phyloP scores from a whole-genome alignment of 2,797 vertebrate genomes.

The Protosalanx chinensis region DNA sequence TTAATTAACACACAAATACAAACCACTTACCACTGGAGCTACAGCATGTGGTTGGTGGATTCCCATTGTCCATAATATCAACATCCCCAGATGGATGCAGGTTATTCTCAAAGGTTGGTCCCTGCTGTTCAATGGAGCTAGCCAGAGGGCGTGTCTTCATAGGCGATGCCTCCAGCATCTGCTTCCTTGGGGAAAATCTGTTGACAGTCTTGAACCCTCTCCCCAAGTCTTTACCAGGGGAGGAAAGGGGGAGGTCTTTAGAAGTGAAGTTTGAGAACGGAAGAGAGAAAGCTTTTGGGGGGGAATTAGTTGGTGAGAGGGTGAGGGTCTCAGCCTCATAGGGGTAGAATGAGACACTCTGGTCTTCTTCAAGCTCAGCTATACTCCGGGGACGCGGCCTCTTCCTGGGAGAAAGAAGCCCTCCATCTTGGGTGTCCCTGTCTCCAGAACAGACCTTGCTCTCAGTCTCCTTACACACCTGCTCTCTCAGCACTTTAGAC shows the following conservation, averaged over 20 bases:
- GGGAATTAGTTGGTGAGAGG: slow-evolving; percentile 65
- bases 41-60: not conserved
- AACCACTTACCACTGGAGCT: not conserved
- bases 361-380: slow-evolving; percentile 22
- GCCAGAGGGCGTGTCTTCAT: not conserved
- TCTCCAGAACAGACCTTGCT: not conserved
- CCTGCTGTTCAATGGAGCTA: not conserved
- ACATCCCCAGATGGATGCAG: not conserved
- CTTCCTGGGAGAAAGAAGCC: slow-evolving; percentile 21
- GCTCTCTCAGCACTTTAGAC: slow-evolving; percentile 58
- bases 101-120: not conserved
- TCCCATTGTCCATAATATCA: not conserved
- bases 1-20: not conserved
- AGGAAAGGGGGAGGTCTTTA: not conserved
- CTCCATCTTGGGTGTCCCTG: not conserved
- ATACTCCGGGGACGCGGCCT: slow-evolving; percentile 1
- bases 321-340: slow-evolving; percentile 52
- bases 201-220: not conserved
- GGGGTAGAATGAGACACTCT: not conserved
- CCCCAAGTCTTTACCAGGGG: not conserved
- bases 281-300: slow-evolving; percentile 24
- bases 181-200: slow-evolving; percentile 1
- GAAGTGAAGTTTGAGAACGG: not conserved
- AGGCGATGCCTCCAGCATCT: slow-evolving; percentile 35
- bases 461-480: slow-evolving; percentile 1